A percentile compares a stretch with the other conserved stretches of the same genome.
Evolutionary conservation across 2,113 vertebrate genomes (phyloP).

Genomic region (Myodes glareolus): DNA sequence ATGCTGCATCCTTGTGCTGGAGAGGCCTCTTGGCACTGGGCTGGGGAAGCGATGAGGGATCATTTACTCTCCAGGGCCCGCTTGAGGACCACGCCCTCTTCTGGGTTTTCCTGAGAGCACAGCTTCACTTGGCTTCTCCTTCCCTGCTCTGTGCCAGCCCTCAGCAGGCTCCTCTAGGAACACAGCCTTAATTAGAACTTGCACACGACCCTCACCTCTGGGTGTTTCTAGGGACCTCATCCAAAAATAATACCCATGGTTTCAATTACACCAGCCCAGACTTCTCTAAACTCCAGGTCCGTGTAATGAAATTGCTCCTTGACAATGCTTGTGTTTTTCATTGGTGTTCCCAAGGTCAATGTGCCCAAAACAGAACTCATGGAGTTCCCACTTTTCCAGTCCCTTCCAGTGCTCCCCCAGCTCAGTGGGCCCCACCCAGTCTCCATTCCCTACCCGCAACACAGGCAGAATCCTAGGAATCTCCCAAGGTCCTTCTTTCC

Average conservation of each 20-base stretch:
- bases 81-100: background rate
- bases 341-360: background rate
- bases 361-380: background rate
- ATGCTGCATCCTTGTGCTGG: background rate
- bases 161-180: background rate
- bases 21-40: background rate
- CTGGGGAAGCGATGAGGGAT: background rate
- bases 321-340: background rate
- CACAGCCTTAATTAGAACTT: background rate
- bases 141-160: background rate
- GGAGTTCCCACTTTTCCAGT: too few relatives aligned
- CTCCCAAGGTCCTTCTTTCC: background rate
- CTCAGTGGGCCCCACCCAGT: background rate
- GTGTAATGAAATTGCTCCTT: background rate
- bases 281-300: background rate
- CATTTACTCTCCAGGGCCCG: background rate
- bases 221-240: conserved; percentile 5
- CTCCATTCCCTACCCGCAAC: background rate
- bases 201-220: background rate
- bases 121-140: background rate
- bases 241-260: background rate
- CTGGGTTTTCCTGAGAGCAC: background rate
- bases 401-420: background rate
- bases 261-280: conserved; percentile 22
- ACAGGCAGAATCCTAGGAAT: background rate